Percentiles rank a stretch among this genome's conserved stretches.
These are phyloP conservation scores for Petroica traversi DNA, from an alignment of 2,113 vertebrate genomes.

Conservation along the genomic window DNA sequence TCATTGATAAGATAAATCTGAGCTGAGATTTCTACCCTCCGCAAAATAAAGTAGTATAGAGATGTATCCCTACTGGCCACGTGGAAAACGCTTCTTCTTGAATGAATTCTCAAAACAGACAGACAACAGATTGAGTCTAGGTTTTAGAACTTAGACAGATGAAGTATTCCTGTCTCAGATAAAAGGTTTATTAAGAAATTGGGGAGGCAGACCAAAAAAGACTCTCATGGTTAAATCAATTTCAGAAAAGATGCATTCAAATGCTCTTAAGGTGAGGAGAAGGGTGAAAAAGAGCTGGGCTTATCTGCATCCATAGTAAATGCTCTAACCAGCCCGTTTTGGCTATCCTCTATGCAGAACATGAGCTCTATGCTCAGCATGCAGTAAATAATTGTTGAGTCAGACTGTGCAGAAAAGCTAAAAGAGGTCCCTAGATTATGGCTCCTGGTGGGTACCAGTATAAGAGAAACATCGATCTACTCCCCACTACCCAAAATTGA, in stretches of 20 bases:
- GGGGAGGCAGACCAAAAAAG: neutral
- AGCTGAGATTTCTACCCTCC: neutral
- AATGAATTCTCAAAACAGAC: neutral
- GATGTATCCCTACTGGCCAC: neutral
- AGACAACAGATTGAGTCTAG: neutral
- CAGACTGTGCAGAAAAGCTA: neutral
- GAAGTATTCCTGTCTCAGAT: neutral
- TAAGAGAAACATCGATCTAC: neutral
- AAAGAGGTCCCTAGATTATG: neutral
- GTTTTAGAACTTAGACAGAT: neutral
- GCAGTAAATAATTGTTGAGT: neutral
- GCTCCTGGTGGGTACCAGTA: neutral
- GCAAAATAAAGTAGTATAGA: neutral
- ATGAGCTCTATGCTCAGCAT: neutral
- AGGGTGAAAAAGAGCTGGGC: neutral
- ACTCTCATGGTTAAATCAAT: neutral
- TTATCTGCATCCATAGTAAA: neutral
- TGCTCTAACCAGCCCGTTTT: neutral
- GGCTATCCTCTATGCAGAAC: neutral
- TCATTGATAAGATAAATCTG: neutral
- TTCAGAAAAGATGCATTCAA: neutral
- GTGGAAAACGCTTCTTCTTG: neutral
- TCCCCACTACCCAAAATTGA: neutral
- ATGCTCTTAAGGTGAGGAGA: neutral
- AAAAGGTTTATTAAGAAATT: neutral